Conservation (phyloP, 1,140 invertebrate genomes). For the Akabosia matsudoensis region DNA sequence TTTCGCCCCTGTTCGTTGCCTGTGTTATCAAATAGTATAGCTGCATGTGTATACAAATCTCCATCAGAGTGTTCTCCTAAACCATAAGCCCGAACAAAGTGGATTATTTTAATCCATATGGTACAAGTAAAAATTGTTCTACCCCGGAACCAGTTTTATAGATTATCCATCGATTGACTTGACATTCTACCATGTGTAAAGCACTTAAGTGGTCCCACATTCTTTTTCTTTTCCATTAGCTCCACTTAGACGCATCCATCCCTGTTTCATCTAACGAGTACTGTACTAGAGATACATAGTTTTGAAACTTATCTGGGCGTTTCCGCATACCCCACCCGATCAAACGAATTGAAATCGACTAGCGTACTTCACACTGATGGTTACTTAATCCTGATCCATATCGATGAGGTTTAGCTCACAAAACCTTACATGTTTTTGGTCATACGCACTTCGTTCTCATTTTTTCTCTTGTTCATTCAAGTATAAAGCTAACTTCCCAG, state of each 20-base stretch:
- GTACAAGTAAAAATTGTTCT: not conserved
- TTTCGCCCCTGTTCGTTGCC: too few relatives aligned
- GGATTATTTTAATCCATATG: too few relatives aligned
- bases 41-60: too few relatives aligned
- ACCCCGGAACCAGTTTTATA: not conserved
- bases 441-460: not conserved
- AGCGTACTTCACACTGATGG: slow-evolving; percentile 2
- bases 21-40: too few relatives aligned
- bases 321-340: not conserved
- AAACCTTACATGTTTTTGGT: not conserved
- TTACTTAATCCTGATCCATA: slow-evolving; percentile 12
- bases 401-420: not conserved
- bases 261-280: not conserved
- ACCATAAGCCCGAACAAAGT: too few relatives aligned
- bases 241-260: not conserved
- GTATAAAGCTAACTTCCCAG: not conserved
- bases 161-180: not conserved
- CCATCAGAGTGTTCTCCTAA: too few relatives aligned
- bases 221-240: not conserved
- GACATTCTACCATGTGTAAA: not conserved
- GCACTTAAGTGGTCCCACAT: too few relatives aligned
- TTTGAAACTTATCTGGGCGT: not conserved
- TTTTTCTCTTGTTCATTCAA: not conserved
- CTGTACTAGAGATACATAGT: not conserved
- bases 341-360: slow-evolving; percentile 2